phyloP scores from a whole-genome alignment of 2,797 vertebrate genomes.

The Betta splendens region DNA sequence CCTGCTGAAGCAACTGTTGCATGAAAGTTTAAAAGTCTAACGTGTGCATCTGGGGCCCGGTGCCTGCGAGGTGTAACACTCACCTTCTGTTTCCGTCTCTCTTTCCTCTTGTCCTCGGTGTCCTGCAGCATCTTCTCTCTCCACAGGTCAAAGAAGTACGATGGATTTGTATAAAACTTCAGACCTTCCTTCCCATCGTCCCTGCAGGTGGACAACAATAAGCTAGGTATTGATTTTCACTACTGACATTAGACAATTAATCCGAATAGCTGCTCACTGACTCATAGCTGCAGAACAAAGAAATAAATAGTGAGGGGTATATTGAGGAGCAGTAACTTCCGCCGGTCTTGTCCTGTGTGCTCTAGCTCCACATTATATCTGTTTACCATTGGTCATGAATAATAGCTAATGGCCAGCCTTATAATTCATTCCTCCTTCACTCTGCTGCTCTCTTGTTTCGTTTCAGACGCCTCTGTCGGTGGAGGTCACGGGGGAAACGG shows the following conservation, averaged over 20 bases:
- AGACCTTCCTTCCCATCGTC: conserved; percentile 96
- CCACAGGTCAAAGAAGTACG: conserved; percentile 98
- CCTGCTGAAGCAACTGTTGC: not conserved
- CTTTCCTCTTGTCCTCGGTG: conserved; percentile 97
- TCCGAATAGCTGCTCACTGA: too few relatives aligned
- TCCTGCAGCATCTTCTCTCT: conserved; percentile 99
- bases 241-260: too few relatives aligned
- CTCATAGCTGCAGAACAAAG: not conserved
- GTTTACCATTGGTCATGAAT: conserved; percentile 34
- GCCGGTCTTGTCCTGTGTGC: conserved; percentile 1
- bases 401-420: conserved; percentile 11
- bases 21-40: not conserved
- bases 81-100: conserved; percentile 98
- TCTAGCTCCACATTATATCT: conserved; percentile 10
- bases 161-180: conserved; percentile 98
- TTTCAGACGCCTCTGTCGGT: conserved; percentile 20
- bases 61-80: conserved; percentile 6
- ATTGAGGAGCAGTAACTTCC: not conserved
- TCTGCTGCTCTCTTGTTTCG: conserved; percentile 7
- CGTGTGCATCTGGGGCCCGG: not conserved
- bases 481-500: conserved; percentile 5
- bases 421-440: conserved; percentile 27
- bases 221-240: too few relatives aligned
- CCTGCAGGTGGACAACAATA: conserved; percentile 70
- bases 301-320: not conserved